These are phyloP conservation scores for Taeniopygia guttata DNA, from an alignment of 2,797 vertebrate genomes.

Conservation along the genomic window DNA sequence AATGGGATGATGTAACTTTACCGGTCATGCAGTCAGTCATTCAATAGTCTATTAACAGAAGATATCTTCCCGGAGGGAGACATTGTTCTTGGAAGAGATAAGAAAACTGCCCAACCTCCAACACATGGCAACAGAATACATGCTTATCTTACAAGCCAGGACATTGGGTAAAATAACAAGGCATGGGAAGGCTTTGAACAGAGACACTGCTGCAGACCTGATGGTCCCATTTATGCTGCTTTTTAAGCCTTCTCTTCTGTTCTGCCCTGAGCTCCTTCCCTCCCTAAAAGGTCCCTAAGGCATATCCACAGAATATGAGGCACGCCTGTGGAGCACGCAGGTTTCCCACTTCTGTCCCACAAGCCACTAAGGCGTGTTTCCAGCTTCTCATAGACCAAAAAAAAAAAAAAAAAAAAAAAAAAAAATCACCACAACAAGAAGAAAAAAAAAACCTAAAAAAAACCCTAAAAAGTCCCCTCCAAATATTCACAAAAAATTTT, in stretches of 20 bases:
- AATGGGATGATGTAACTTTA: no score
- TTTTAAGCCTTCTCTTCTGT: background rate
- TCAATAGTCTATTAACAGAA: no score
- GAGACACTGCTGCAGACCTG: background rate
- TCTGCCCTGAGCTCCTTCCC: background rate
- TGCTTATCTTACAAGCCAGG: no score
- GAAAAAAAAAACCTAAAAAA: no score
- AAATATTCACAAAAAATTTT: background rate
- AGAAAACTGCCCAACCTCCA: no score
- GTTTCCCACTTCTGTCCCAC: background rate
- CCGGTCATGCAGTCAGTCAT: no score
- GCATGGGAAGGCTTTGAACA: background rate
- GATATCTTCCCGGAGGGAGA: no score
- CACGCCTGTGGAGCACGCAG: rapidly evolving
- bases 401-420: background rate
- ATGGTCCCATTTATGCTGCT: background rate
- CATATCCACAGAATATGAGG: background rate
- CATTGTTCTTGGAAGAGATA: no score
- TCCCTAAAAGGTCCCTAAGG: background rate
- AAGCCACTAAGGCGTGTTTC: background rate
- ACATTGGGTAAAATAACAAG: background rate
- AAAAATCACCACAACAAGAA: background rate
- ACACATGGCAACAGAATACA: no score
- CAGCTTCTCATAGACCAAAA: background rate
- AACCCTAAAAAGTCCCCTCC: background rate